Evolutionary conservation across 2,888 invertebrate species (phyloP).

Genomic region (Luffia ferchaultella): DNA sequence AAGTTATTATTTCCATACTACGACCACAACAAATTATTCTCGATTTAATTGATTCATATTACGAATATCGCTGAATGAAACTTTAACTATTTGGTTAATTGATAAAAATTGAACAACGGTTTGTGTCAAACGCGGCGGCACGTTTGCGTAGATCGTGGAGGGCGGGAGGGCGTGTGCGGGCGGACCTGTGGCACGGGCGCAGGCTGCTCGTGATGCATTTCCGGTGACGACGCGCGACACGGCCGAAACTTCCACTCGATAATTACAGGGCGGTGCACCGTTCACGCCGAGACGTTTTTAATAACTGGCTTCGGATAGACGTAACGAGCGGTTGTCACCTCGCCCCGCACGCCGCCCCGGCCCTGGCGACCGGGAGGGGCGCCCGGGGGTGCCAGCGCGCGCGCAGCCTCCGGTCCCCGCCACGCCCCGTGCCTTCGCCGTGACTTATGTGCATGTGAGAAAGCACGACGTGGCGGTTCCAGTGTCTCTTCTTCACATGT

Average conservation of each 20-base stretch:
- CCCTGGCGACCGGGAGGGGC: constrained; percentile 28
- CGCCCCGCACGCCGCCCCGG: constrained; percentile 42
- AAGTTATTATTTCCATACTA: too few relatives aligned
- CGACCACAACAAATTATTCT: too few relatives aligned
- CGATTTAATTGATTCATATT: too few relatives aligned
- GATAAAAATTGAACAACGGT: too few relatives aligned
- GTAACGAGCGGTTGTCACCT: constrained; percentile 67
- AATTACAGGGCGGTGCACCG: constrained; percentile 66
- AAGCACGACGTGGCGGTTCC: background rate
- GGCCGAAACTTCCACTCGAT: constrained; percentile 53
- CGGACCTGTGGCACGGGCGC: constrained; percentile 60
- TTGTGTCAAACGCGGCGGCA: constrained; percentile 4
- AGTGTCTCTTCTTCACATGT: background rate
- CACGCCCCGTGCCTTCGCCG: constrained; percentile 27
- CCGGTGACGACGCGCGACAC: constrained; percentile 53
- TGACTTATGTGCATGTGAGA: constrained; percentile 4
- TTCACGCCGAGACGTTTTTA: constrained; percentile 68
- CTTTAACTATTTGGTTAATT: too few relatives aligned
- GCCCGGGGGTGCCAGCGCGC: constrained; percentile 22
- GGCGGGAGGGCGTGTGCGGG: constrained; percentile 23
- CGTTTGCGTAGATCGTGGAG: constrained; percentile 1
- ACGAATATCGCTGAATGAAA: too few relatives aligned
- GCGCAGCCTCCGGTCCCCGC: constrained; percentile 27
- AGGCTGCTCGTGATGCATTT: constrained; percentile 59
- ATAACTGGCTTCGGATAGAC: constrained; percentile 66